Evolutionary conservation across 2,113 vertebrate species (phyloP).

Genomic region (Acanthochromis polyacanthus): DNA sequence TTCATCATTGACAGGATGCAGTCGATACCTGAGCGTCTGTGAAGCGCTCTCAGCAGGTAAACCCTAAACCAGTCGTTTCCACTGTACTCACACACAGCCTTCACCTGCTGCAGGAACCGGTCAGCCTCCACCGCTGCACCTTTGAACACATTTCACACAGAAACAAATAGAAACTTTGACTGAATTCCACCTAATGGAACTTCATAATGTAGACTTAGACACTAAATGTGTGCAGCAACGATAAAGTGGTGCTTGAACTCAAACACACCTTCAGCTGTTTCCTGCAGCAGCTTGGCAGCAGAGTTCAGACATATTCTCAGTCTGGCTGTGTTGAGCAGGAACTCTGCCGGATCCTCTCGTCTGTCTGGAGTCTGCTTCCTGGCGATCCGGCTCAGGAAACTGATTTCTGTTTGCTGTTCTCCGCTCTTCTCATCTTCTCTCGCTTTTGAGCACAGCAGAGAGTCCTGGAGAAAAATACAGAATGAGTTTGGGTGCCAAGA

Average conservation of each 20-base stretch:
- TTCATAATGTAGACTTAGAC: too few relatives aligned
- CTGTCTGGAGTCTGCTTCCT: constrained; percentile 65
- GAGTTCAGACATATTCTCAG: constrained; percentile 74
- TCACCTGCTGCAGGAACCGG: constrained; percentile 73
- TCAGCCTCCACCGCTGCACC: neutral
- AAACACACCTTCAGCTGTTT: constrained; percentile 35
- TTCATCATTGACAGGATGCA: constrained; percentile 73
- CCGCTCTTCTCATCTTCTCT: neutral
- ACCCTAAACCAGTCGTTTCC: constrained; percentile 80
- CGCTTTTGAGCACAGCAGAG: constrained; percentile 59
- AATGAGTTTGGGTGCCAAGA: too few relatives aligned
- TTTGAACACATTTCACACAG: neutral
- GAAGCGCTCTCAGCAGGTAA: constrained; percentile 80
- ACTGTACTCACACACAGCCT: constrained; percentile 69
- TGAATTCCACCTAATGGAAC: too few relatives aligned
- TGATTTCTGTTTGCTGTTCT: constrained; percentile 38
- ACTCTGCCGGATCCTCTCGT: constrained; percentile 74
- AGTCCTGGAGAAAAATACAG: constrained; percentile 63
- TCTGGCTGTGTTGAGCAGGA: constrained; percentile 76
- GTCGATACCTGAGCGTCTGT: constrained; percentile 66
- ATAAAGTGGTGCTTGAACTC: too few relatives aligned
- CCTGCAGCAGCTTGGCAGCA: constrained; percentile 67
- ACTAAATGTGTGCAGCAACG: too few relatives aligned
- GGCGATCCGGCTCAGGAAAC: constrained; percentile 77
- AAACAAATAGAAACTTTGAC: neutral